phyloP scores from a whole-genome alignment of 2,113 vertebrate species.

The Marmota flaviventris region DNA sequence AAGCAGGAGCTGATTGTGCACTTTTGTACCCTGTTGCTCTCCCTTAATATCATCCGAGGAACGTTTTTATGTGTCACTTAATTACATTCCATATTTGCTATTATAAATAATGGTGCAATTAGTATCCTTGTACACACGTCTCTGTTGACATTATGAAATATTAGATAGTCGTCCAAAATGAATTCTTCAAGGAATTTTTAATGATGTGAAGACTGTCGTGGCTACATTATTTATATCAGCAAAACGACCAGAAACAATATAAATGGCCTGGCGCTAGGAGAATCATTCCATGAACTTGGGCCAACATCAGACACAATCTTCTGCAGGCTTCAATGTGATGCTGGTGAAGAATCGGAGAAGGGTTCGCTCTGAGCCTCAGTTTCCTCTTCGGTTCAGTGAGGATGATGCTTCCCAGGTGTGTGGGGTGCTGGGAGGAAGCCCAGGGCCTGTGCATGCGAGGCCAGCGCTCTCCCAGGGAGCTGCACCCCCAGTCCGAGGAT shows the following conservation, averaged over 20 bases:
- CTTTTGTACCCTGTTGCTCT: slow-evolving; percentile 1
- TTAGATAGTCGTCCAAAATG: slow-evolving; percentile 68
- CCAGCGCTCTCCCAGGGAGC: not conserved
- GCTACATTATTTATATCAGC: slow-evolving; percentile 34
- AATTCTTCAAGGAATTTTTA: slow-evolving; percentile 70
- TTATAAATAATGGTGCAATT: slow-evolving; percentile 75
- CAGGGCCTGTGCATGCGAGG: no score
- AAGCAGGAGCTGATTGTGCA: slow-evolving; percentile 33
- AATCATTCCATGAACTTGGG: not conserved
- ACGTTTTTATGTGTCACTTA: slow-evolving; percentile 66
- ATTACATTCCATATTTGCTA: slow-evolving; percentile 72
- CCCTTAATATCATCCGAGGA: slow-evolving; percentile 18
- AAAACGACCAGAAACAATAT: not conserved
- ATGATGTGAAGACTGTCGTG: not conserved
- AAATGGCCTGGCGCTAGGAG: not conserved
- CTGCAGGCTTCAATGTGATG: not conserved
- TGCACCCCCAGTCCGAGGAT: not conserved
- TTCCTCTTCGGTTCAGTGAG: not conserved
- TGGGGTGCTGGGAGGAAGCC: not conserved
- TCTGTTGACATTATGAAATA: slow-evolving; percentile 79
- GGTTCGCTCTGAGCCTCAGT: not conserved
- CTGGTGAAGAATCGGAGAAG: not conserved
- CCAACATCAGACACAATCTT: not conserved
- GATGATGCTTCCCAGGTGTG: not conserved
- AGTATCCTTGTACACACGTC: slow-evolving; percentile 64